Percentiles rank a stretch among this genome's conserved stretches.
Conservation (phyloP, 2,797 vertebrate species). For the Gymnoscopelus microlampas region DNA sequence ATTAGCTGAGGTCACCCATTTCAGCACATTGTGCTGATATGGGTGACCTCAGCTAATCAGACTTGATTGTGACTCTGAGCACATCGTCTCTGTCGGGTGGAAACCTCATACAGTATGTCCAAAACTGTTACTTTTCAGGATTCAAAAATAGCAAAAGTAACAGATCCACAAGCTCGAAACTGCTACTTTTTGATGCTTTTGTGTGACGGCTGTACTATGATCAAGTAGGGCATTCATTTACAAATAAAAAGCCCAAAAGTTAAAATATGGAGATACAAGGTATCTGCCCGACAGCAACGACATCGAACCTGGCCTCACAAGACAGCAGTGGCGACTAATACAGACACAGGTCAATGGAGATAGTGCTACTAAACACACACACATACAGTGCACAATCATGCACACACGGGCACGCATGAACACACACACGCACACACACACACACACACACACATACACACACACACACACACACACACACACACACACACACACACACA, state of each 20-base stretch:
- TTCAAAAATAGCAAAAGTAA: too few relatives aligned
- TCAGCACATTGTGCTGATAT: constrained; percentile 31
- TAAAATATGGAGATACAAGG: too few relatives aligned
- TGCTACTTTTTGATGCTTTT: too few relatives aligned
- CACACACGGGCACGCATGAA: neutral
- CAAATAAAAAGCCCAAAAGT: too few relatives aligned
- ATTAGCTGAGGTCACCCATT: constrained; percentile 66
- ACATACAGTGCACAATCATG: constrained; percentile 19
- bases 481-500: constrained; percentile 16
- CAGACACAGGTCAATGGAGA: constrained; percentile 32
- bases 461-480: constrained; percentile 6
- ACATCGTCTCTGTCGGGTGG: too few relatives aligned
- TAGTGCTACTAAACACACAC: constrained; percentile 59
- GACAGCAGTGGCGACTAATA: constrained; percentile 45
- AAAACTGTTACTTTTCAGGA: too few relatives aligned
- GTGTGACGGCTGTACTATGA: too few relatives aligned
- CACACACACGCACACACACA: neutral
- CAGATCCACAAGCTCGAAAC: too few relatives aligned
- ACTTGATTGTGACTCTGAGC: too few relatives aligned
- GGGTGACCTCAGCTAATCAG: too few relatives aligned
- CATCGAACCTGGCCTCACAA: constrained; percentile 57
- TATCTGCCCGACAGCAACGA: too few relatives aligned
- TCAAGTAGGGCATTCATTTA: neutral
- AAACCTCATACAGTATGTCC: too few relatives aligned
- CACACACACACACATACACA: constrained; percentile 18